Base-by-base conservation (phyloP, 1,140 invertebrate genomes). In the Aphelinus certus region DNA sequence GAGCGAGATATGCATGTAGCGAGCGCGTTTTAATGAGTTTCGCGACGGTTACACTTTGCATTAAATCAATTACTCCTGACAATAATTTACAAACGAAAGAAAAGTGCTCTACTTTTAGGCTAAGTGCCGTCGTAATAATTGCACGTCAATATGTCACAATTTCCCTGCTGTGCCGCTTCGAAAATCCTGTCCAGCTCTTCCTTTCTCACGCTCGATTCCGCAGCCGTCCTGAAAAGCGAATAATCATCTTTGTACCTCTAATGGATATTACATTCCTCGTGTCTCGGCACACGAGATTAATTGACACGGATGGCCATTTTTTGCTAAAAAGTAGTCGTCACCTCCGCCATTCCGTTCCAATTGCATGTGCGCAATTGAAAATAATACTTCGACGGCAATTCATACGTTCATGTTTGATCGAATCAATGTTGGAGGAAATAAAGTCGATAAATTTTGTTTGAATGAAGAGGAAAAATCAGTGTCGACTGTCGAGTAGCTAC, bases 181-280 rank as follows among this genome's bases (percentile, higher is more conserved):
- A 87, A 85, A 60, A 87, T 78, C 61, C 84, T 83, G 4, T 76
- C 69, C 5, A 87, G 76, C 46, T 81, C 85, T 70, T 84, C 81
- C 57, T 80, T 80, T 57, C 72, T 78, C 42, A 81, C 81, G 57
- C 76, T 68, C 62, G 79, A 77, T 26, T 82, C 78, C 26, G 26
- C 26, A 1, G 81, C 70, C 3, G 81, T 83, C 77, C 85, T 86
- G 75, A 7, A 78, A 80, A 80, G 42, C 3, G 51, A 4, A 48
- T 63, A 10, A 7, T 63, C 60, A 53, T 53, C 9, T 53, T 9
- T 6, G 9, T 53, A 53, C 4, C 51, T 6, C 51, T 53, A 53
- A 6, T 53, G 51, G 9, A 53, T 9, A 53, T 53, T 53, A 53
- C 51, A 53, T 6, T 53, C 51, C 9, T 53, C 51, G 51, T 53